Base-by-base conservation (phyloP, 1,140 invertebrate species). In the Drosophila leontia region DNA sequence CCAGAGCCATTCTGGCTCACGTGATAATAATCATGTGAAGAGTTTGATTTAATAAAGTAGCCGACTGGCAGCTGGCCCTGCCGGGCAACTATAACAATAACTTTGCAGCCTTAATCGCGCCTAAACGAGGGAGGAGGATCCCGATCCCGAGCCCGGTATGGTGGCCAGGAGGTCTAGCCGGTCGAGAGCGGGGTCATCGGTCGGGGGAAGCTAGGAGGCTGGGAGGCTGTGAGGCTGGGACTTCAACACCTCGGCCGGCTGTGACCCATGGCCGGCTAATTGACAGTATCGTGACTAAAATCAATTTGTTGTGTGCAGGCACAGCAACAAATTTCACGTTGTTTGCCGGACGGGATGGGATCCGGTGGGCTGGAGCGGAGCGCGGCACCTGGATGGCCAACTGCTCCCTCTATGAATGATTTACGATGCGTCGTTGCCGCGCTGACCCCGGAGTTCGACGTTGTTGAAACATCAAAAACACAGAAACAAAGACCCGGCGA, bases 241-340 rank as follows among this genome's bases (percentile, higher is more conserved):
- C 85, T 79, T 88, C 85, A 88, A 90, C 85, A 90, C 85, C 86
- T 90, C 53, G 45, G 64, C 69, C 60, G 67, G 48, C 85, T 90
- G 35, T 56, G 85, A 90, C 85, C 85, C 85, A 80, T 90, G 85
- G 86, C 75, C 88, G 72, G 81, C 85, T 90, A 90, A 90, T 90
- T 90, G 85, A 90, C 85, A 90, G 85, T 90, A 90, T 90, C 85
- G 85, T 90, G 85, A 90, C 85, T 90, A 90, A 90, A 90, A 90
- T 90, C 85, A 90, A 90, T 90, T 90, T 90, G 85, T 90, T 90
- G 81, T 90, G 77, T 90, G 82, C 85, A 72, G 78, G 75, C 71
- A 85, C 75, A 80, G 85, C 85, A 90, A 90, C 85, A 90, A 90
- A 90, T 90, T 90, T 85, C 75, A 72, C 70, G 82, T 86, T 86